Percentiles rank a stretch among this genome's conserved stretches.
These are phyloP conservation scores for Onychomys torridus DNA, from an alignment of 2,797 vertebrate genomes.

Conservation along the genomic window DNA sequence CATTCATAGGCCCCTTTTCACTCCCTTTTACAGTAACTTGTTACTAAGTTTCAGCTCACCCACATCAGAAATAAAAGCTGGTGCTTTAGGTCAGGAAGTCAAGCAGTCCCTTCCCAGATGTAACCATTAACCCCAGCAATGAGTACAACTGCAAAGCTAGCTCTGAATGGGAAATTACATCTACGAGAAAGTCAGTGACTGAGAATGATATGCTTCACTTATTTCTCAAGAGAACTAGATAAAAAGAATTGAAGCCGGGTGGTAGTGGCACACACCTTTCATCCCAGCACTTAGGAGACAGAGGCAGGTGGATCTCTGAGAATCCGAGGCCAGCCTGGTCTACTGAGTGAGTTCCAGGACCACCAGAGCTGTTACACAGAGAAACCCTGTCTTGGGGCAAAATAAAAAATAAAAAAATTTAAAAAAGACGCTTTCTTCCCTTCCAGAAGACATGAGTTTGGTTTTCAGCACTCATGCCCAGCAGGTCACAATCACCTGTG, in stretches of 20 bases:
- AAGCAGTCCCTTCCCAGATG: background rate
- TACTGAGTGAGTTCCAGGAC: background rate
- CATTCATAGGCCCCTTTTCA: background rate
- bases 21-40: constrained; percentile 1
- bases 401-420: too few species aligned
- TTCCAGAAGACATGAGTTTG: background rate
- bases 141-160: background rate
- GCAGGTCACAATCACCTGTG: background rate
- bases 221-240: constrained; percentile 22
- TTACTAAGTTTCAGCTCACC: constrained; percentile 31
- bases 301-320: background rate
- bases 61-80: background rate
- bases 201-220: background rate
- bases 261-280: background rate
- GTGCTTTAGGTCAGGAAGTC: background rate
- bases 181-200: background rate
- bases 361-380: background rate
- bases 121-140: background rate
- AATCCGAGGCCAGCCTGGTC: background rate
- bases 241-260: constrained; percentile 3
- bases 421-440: too few species aligned
- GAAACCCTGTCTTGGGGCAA: background rate
- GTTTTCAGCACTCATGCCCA: background rate
- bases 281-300: background rate
- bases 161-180: background rate